Conservation (phyloP, 2,113 vertebrate species). For the Corythaixoides concolor region DNA sequence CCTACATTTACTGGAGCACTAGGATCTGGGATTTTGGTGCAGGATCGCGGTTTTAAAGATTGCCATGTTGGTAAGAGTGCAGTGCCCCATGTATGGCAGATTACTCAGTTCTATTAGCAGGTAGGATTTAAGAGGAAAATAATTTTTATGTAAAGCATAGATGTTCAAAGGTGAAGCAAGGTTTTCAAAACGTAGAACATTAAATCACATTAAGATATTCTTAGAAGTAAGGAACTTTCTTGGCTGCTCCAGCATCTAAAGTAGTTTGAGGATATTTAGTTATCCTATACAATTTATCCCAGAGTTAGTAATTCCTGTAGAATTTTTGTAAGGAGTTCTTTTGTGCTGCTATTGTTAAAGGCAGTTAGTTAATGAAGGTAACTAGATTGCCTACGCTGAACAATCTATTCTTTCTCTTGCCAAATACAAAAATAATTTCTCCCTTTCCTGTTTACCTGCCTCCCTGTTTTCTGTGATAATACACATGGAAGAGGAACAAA, state of each 20-base stretch:
- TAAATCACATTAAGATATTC: neutral
- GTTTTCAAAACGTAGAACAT: neutral
- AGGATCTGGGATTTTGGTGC: neutral
- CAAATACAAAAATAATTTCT: neutral
- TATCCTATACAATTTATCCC: neutral
- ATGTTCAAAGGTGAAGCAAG: neutral
- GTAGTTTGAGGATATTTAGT: neutral
- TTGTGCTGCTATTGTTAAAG: neutral
- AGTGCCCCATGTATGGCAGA: neutral
- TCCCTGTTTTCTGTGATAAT: neutral
- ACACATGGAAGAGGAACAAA: neutral
- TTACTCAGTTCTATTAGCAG: neutral
- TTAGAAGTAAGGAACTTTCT: neutral
- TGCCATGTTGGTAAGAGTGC: neutral
- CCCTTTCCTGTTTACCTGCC: neutral
- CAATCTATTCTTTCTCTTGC: neutral
- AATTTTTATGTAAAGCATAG: neutral
- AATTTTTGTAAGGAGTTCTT: neutral
- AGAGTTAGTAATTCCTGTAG: neutral
- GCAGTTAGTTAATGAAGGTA: neutral
- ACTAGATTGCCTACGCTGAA: neutral
- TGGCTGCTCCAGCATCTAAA: neutral
- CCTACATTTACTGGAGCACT: neutral
- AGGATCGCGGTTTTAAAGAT: neutral
- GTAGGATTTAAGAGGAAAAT: neutral